Conservation (phyloP, 2,797 vertebrate genomes). For the Gorsachius magnificus region DNA sequence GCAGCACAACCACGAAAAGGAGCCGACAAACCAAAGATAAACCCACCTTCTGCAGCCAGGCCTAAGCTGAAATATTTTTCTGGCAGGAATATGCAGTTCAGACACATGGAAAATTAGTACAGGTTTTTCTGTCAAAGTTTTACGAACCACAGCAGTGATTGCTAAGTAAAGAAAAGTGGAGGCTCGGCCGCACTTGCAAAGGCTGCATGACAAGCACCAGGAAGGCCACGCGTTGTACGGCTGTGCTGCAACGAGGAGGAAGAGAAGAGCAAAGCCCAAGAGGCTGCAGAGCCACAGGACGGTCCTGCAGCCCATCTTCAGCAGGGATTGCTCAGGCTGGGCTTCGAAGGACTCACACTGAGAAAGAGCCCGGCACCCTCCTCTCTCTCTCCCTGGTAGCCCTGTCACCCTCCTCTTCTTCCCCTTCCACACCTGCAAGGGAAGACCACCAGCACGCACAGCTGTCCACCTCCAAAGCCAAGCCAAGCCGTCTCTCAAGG, state of each 20-base stretch:
- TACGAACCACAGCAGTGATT: background rate
- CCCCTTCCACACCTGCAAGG: background rate
- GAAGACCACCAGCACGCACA: background rate
- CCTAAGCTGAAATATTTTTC: background rate
- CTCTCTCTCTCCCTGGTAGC: background rate
- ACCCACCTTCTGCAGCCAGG: background rate
- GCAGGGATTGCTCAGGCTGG: background rate
- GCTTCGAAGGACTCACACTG: fast-evolving
- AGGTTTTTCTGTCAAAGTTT: background rate
- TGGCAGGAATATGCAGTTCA: background rate
- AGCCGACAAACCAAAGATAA: background rate
- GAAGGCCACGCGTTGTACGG: background rate
- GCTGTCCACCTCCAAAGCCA: background rate
- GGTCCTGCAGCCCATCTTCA: background rate
- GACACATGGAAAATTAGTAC: background rate
- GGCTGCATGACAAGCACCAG: background rate
- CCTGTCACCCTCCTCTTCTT: background rate
- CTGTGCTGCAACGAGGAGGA: background rate
- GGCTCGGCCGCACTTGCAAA: background rate
- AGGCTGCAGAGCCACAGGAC: background rate
- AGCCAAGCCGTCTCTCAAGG: background rate
- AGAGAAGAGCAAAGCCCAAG: background rate
- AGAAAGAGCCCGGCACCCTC: background rate
- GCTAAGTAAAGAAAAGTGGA: background rate
- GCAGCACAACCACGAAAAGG: background rate